A percentile compares a stretch with the other conserved stretches of the same genome.
These are phyloP conservation scores for Acanthopleura granulata DNA, from an alignment of 2,888 invertebrate genomes.

Conservation along the genomic window DNA sequence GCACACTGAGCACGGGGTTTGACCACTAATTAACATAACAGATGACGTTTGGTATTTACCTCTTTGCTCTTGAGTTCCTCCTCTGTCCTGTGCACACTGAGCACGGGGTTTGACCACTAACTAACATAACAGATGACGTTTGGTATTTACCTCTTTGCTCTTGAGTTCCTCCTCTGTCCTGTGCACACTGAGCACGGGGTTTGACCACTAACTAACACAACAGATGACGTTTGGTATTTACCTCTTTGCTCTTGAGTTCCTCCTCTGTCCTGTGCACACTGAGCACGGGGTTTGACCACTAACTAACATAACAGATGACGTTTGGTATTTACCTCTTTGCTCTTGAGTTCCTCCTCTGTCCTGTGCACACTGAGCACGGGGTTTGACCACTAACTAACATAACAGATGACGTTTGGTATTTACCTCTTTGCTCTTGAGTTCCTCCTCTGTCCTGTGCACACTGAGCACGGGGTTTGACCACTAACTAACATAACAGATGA, in stretches of 20 bases:
- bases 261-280: too few species aligned
- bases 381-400: slow-evolving; percentile 69
- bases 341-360: slow-evolving; percentile 90
- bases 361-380: slow-evolving; percentile 92
- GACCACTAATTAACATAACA: slow-evolving; percentile 67
- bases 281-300: too few species aligned
- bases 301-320: too few species aligned
- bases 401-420: slow-evolving; percentile 64
- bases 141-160: slow-evolving; percentile 83
- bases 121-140: too few species aligned
- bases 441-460: too few species aligned
- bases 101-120: too few species aligned
- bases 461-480: too few species aligned
- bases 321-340: slow-evolving; percentile 84
- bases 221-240: slow-evolving; percentile 63
- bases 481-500: too few species aligned
- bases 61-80: slow-evolving; percentile 87
- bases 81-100: too few species aligned
- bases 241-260: slow-evolving; percentile 88
- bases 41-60: slow-evolving; percentile 72
- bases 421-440: slow-evolving; percentile 88
- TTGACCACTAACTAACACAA: slow-evolving; percentile 68
- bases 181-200: slow-evolving; percentile 92
- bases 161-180: slow-evolving; percentile 93
- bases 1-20: slow-evolving; percentile 89